Conservation (phyloP, 2,888 invertebrate species). For the Exocentrus adspersus region DNA sequence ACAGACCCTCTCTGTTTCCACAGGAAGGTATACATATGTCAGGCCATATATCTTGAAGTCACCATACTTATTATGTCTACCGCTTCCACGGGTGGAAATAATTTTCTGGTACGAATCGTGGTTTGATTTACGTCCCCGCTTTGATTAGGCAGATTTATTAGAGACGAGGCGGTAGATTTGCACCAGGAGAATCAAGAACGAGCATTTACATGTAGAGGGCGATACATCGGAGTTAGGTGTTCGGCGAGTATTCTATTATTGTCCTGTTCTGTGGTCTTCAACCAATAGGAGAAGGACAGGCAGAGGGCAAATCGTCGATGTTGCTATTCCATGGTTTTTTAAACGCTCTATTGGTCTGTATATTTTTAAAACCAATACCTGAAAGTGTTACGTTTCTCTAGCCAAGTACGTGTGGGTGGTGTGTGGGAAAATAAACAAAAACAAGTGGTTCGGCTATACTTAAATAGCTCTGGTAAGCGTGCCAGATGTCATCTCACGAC, state of each 20-base stretch:
- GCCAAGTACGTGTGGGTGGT: conserved; percentile 5
- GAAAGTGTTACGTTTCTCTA: too few species aligned
- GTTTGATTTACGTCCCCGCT: conserved; percentile 35
- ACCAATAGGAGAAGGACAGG: too few species aligned
- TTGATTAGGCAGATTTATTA: conserved; percentile 29
- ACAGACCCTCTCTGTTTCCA: conserved; percentile 35
- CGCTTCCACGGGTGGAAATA: conserved; percentile 35
- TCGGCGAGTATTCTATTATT: too few species aligned
- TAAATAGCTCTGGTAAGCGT: conserved; percentile 31
- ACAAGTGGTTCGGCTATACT: conserved; percentile 30
- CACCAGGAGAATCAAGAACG: too few species aligned
- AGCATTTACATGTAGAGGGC: too few species aligned
- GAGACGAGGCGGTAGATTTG: background rate
- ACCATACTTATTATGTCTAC: conserved; percentile 30
- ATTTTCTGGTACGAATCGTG: conserved; percentile 41
- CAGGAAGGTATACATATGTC: conserved; percentile 33
- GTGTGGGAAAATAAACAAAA: conserved; percentile 26
- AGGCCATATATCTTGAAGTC: conserved; percentile 35
- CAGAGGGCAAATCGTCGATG: too few species aligned
- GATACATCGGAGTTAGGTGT: too few species aligned
- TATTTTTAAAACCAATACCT: too few species aligned
- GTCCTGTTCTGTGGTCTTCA: too few species aligned
- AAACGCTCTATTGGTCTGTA: too few species aligned
- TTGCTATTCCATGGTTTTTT: too few species aligned
- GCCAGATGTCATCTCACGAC: conserved; percentile 36